Evolutionary conservation across 2,888 invertebrate genomes (phyloP).

Genomic region (Ichneumoninae sp.): DNA sequence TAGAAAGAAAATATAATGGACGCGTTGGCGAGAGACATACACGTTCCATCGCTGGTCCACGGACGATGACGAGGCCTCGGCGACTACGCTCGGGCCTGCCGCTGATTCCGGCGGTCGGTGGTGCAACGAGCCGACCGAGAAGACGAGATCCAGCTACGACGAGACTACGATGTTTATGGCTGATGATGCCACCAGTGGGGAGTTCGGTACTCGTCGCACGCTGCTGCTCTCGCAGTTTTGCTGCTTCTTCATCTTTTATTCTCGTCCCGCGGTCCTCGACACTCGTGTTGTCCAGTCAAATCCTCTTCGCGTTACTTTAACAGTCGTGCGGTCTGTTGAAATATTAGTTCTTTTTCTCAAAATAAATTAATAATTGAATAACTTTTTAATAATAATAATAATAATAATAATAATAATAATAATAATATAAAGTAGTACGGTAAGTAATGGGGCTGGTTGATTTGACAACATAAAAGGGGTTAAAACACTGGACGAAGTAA

Average conservation of each 20-base stretch:
- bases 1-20: background rate
- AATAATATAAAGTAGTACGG: no score
- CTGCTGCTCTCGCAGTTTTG: slow-evolving; percentile 24
- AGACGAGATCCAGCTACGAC: slow-evolving; percentile 34
- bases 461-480: no score
- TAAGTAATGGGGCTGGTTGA: no score
- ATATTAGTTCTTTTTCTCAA: background rate
- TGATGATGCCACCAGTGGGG: slow-evolving; percentile 61
- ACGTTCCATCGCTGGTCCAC: background rate
- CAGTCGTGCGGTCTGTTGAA: background rate
- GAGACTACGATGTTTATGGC: slow-evolving; percentile 64
- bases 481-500: no score
- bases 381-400: background rate
- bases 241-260: slow-evolving; percentile 57
- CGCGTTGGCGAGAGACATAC: background rate
- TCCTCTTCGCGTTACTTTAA: slow-evolving; percentile 29
- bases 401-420: no score
- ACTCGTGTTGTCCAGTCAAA: slow-evolving; percentile 25
- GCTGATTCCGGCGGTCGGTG: slow-evolving; percentile 35
- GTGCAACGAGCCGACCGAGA: slow-evolving; percentile 50
- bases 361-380: background rate
- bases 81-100: background rate
- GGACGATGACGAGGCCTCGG: slow-evolving; percentile 5
- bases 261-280: slow-evolving; percentile 20
- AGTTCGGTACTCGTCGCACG: slow-evolving; percentile 37